These are phyloP conservation scores for Ivindomyrus marchei DNA, from an alignment of 2,113 vertebrate species.

Conservation along the genomic window DNA sequence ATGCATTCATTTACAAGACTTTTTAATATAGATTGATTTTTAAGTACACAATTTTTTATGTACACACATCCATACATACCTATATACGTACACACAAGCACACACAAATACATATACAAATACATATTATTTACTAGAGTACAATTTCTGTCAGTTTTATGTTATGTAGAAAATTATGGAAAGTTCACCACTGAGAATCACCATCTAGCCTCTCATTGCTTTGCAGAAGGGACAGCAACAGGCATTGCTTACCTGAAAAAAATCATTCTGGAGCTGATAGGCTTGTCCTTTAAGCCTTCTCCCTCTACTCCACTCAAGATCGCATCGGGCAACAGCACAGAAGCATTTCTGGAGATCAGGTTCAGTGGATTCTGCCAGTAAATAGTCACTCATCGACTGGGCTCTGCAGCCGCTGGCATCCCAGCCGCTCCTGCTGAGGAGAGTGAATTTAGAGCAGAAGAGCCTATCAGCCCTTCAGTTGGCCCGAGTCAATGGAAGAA, in stretches of 20 bases:
- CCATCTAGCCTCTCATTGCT: neutral
- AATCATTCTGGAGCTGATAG: neutral
- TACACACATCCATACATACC: neutral
- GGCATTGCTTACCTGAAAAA: neutral
- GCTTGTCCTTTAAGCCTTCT: neutral
- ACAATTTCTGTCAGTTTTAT: neutral
- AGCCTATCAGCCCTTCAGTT: neutral
- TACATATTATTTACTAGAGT: neutral
- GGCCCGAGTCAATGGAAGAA: neutral
- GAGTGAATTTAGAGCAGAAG: neutral
- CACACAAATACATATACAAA: neutral
- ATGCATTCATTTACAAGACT: neutral
- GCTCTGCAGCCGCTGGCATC: neutral
- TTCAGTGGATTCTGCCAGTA: neutral
- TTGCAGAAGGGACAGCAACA: neutral
- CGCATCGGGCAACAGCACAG: neutral
- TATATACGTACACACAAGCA: neutral
- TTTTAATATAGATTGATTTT: neutral
- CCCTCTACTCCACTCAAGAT: neutral
- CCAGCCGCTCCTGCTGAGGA: neutral
- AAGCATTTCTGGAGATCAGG: neutral
- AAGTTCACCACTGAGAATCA: neutral
- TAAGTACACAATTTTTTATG: neutral
- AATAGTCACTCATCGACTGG: neutral
- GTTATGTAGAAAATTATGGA: neutral